phyloP scores from a whole-genome alignment of 2,888 invertebrate species.

The Drymonia ruficornis region DNA sequence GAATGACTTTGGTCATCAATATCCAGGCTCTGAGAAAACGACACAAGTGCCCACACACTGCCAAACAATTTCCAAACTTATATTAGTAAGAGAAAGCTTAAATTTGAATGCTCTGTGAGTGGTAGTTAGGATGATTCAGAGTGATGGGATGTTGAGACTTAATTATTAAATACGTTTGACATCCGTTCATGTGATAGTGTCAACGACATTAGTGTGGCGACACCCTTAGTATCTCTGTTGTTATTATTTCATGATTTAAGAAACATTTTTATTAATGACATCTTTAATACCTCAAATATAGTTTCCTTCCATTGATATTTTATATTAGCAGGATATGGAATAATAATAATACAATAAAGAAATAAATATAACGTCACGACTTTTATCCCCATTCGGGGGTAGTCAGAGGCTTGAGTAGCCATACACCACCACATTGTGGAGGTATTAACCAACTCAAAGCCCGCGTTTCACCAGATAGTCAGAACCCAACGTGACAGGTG shows the following conservation, averaged over 20 bases:
- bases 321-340: too few species aligned
- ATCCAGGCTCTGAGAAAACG: constrained; percentile 22
- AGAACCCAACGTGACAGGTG: too few species aligned
- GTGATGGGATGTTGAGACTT: constrained; percentile 32
- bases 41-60: constrained; percentile 4
- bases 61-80: constrained; percentile 8
- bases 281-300: too few species aligned
- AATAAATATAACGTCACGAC: too few species aligned
- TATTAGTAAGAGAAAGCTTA: rapidly evolving
- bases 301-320: too few species aligned
- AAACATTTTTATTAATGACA: too few species aligned
- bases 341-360: too few species aligned
- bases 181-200: constrained; percentile 59
- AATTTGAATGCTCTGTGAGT: background rate
- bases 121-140: constrained; percentile 14
- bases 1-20: constrained; percentile 60
- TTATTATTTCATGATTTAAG: constrained; percentile 3
- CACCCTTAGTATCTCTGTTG: constrained; percentile 34
- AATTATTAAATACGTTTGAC: constrained; percentile 65
- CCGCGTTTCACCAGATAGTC: too few species aligned
- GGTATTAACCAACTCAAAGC: too few species aligned
- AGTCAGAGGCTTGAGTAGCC: too few species aligned
- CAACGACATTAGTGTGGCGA: constrained; percentile 49
- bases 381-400: too few species aligned
- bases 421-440: too few species aligned